These are phyloP conservation scores for Sminthurinus aureus DNA, from an alignment of 2,888 invertebrate species.

Conservation along the genomic window DNA sequence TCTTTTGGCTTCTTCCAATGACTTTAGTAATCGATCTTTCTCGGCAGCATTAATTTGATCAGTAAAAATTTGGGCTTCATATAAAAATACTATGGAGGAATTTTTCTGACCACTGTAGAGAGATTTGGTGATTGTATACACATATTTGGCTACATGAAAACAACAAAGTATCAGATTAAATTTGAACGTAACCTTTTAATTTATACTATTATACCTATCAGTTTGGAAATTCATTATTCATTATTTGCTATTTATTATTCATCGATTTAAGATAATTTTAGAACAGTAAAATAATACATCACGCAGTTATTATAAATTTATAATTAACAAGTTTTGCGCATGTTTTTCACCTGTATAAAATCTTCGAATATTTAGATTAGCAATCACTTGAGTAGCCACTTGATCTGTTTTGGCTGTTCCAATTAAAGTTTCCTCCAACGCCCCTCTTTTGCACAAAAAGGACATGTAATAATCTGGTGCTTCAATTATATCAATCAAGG, in stretches of 20 bases:
- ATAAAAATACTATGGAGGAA: constrained; percentile 33
- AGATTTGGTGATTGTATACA: constrained; percentile 33
- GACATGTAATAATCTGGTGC: constrained; percentile 55
- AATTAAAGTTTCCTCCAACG: constrained; percentile 44
- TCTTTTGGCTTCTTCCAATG: constrained; percentile 40
- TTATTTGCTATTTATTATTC: too few relatives aligned
- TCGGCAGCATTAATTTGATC: constrained; percentile 54
- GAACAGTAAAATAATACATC: not conserved
- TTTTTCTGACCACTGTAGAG: constrained; percentile 36
- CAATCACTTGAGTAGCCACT: constrained; percentile 42
- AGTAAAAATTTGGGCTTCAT: constrained; percentile 53
- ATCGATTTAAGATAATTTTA: too few relatives aligned
- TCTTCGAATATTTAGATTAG: constrained; percentile 26
- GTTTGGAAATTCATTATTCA: too few relatives aligned
- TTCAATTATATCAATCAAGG: constrained; percentile 53
- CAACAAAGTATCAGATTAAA: too few relatives aligned
- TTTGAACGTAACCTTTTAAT: too few relatives aligned
- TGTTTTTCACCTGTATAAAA: constrained; percentile 45
- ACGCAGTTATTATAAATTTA: not conserved
- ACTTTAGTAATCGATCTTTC: constrained; percentile 44
- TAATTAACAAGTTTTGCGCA: not conserved
- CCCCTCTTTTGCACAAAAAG: constrained; percentile 35
- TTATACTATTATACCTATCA: too few relatives aligned
- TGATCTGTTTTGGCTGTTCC: constrained; percentile 42
- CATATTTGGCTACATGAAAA: constrained; percentile 33